phyloP scores from a whole-genome alignment of 1,140 invertebrate species.

The Saxidomus purpurata region DNA sequence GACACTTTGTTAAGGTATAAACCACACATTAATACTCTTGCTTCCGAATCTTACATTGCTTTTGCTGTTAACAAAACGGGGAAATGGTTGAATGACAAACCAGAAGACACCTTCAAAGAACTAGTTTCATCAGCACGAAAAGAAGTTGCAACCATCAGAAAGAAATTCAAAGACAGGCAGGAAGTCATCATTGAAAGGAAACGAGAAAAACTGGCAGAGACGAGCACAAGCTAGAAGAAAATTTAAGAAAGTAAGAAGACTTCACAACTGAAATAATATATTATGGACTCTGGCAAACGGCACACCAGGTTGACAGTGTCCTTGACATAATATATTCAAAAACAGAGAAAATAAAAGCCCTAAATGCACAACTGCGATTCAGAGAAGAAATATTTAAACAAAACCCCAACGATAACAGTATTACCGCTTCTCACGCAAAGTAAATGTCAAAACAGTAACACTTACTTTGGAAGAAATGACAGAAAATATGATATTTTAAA shows the following conservation, averaged over 20 bases:
- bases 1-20: conserved; percentile 26
- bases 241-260: background rate
- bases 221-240: background rate
- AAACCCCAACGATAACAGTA: background rate
- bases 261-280: conserved; percentile 5
- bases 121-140: conserved; percentile 2
- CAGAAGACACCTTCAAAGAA: background rate
- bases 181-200: background rate
- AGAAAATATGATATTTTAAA: too few species aligned
- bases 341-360: conserved; percentile 7
- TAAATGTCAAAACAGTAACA: background rate
- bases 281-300: conserved; percentile 11
- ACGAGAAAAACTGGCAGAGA: background rate
- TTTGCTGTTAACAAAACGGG: background rate
- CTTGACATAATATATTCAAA: background rate
- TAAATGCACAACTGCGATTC: conserved; percentile 16
- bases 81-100: background rate
- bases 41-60: background rate
- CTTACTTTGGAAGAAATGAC: background rate
- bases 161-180: background rate
- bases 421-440: background rate
- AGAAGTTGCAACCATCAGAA: background rate
- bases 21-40: background rate
- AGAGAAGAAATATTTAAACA: conserved; percentile 1
- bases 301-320: background rate